phyloP scores from a whole-genome alignment of 2,888 invertebrate genomes.

The Chymomyza caudatula region DNA sequence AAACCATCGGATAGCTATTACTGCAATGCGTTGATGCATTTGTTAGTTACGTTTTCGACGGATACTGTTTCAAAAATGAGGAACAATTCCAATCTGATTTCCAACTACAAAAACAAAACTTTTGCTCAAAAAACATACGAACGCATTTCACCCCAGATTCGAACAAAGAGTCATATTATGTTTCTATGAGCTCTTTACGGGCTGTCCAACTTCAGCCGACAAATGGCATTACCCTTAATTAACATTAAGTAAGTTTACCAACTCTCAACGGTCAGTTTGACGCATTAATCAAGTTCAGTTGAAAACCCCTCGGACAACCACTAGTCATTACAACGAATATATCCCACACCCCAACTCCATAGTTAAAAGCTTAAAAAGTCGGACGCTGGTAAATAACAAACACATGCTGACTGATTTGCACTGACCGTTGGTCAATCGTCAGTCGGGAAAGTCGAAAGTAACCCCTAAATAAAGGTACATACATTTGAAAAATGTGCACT shows the following conservation, averaged over 20 bases:
- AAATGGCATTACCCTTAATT: constrained; percentile 60
- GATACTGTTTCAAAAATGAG: too few relatives aligned
- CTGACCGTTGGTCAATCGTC: constrained; percentile 50
- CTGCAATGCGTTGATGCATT: too few relatives aligned
- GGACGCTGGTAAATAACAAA: constrained; percentile 11
- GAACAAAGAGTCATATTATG: neutral
- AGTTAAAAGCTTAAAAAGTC: constrained; percentile 50
- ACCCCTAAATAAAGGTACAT: neutral
- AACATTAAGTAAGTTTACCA: constrained; percentile 52
- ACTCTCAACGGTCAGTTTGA: constrained; percentile 65
- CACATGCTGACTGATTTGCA: constrained; percentile 25
- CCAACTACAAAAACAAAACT: too few relatives aligned
- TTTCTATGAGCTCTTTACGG: neutral
- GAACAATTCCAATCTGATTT: too few relatives aligned
- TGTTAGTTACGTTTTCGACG: too few relatives aligned
- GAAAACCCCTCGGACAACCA: neutral
- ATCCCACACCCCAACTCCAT: neutral
- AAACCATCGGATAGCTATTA: too few relatives aligned
- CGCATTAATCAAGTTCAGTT: constrained; percentile 61
- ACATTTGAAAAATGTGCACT: constrained; percentile 32
- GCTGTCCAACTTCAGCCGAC: constrained; percentile 30
- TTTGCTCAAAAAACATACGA: too few relatives aligned
- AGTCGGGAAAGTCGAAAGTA: neutral
- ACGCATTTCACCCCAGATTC: neutral
- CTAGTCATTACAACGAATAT: neutral